Evolutionary conservation across 2,888 invertebrate species (phyloP).

Genomic region (Meganola albula): DNA sequence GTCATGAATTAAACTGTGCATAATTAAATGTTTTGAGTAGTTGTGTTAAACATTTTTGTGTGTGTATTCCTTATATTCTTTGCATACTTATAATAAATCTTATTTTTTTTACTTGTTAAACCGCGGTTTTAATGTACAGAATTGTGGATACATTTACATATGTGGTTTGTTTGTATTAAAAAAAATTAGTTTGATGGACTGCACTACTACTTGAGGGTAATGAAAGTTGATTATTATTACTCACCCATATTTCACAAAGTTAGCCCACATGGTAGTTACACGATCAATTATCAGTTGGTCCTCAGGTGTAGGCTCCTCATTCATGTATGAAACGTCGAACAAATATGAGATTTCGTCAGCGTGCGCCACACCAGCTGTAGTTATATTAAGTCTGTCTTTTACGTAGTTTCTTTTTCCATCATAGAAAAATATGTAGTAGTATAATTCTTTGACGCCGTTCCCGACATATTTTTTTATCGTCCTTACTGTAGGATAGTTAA

Average conservation of each 20-base stretch:
- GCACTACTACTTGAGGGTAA: too few species aligned
- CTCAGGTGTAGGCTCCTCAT: conserved; percentile 22
- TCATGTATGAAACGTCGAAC: conserved; percentile 34
- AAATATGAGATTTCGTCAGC: conserved; percentile 44
- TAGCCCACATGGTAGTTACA: conserved; percentile 43
- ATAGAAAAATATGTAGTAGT: conserved; percentile 46
- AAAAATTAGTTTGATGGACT: too few species aligned
- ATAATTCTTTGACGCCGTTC: conserved; percentile 32
- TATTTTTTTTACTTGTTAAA: too few species aligned
- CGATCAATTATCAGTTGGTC: conserved; percentile 40
- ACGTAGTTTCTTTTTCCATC: conserved; percentile 41
- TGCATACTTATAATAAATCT: too few species aligned
- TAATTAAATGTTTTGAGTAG: too few species aligned
- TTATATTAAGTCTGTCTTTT: conserved; percentile 32
- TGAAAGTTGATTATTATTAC: too few species aligned
- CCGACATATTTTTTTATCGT: conserved; percentile 36
- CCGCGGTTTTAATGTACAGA: too few species aligned
- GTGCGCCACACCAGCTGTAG: conserved; percentile 32
- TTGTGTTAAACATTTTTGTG: too few species aligned
- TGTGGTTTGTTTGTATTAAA: too few species aligned
- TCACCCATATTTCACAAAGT: conserved; percentile 46
- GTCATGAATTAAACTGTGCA: too few species aligned
- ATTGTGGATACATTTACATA: too few species aligned
- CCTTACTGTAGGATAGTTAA: conserved; percentile 31
- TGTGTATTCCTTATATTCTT: too few species aligned